Base-by-base conservation (phyloP, 2,113 vertebrate species). In the Cacatua alba region DNA sequence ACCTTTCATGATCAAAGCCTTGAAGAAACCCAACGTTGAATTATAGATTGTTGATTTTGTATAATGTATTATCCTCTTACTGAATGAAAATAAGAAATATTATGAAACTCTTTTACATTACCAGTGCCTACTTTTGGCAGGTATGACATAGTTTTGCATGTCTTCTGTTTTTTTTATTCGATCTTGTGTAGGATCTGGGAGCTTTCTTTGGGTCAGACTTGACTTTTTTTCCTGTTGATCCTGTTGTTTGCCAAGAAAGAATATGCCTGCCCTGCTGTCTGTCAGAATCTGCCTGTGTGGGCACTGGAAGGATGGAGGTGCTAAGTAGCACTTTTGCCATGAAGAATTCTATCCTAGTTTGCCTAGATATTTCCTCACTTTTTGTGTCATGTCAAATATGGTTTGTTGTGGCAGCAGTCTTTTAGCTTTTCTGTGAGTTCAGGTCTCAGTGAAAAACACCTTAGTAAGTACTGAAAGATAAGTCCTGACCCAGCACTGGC, bases 1-100 rank as follows among this genome's bases (percentile, higher is more conserved):
- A 95, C 57, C 88, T 94, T 87, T 84, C 48, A 44, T 62, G n/a
- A 81, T 81, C 51, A 86, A 91, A 91, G 44, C 29, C 41, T 43
- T 77, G 59, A 41, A 80, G 57, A 93, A 90, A 65, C n/a, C 59
- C 29, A 33, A 59, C 28, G 82, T 4, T 91, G 88, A 86, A 74
- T 82, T 92, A 28, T 6, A 65, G 62, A 21, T 69, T 92, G 29
- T 77, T 97, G 89, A 84, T 85, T 91, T 83, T 10, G 7, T 89
- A 19, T 81, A 41, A 64, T 64, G 31, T 39, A 33, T 94, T 77
- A 51, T 46, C 37, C 21, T 86, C 57, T 63, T 85, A 74, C 5
- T 6, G 5, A 69, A 76, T 82, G 41, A 87, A 79, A 85, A 60
- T 81, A 86, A 94, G 39, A 93, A 94, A 67, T 74, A 46, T 26